Percentiles rank a stretch among this genome's conserved stretches.
These are phyloP conservation scores for Halyomorpha halys DNA, from an alignment of 1,140 invertebrate species.

Conservation along the genomic window DNA sequence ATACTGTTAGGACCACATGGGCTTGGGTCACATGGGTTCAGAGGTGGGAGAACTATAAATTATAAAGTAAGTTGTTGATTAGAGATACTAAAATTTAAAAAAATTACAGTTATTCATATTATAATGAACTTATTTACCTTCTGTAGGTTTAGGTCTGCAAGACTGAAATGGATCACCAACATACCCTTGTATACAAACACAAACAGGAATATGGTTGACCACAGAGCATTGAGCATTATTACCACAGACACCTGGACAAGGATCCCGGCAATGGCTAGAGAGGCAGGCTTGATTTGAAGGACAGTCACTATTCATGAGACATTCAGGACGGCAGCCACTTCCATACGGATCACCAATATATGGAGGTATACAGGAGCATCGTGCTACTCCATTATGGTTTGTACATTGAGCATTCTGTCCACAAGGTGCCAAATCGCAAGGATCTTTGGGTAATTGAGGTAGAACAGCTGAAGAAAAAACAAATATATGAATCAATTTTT, in stretches of 20 bases:
- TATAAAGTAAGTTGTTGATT: neutral
- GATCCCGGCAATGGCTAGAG: constrained; percentile 73
- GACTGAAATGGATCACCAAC: constrained; percentile 71
- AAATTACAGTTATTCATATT: neutral
- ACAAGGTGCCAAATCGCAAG: constrained; percentile 70
- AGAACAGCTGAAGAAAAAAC: constrained; percentile 30
- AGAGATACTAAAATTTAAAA: neutral
- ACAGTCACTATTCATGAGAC: constrained; percentile 68
- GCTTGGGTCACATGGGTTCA: constrained; percentile 64
- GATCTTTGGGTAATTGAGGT: constrained; percentile 41
- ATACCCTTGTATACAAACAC: constrained; percentile 61
- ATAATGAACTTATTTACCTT: constrained; percentile 39
- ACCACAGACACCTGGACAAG: constrained; percentile 75
- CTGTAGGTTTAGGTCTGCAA: constrained; percentile 50
- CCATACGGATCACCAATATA: constrained; percentile 54
- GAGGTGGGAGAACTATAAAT: constrained; percentile 36
- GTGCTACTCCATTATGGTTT: constrained; percentile 51
- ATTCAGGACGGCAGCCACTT: constrained; percentile 57
- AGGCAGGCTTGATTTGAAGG: constrained; percentile 65
- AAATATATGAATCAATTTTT: constrained; percentile 2
- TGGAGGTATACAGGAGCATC: constrained; percentile 72
- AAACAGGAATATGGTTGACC: constrained; percentile 68
- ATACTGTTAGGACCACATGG: constrained; percentile 73
- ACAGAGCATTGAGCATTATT: constrained; percentile 65
- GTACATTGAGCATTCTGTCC: constrained; percentile 68